Conservation (phyloP, 2,888 invertebrate species). For the Andrena haemorrhoa region DNA sequence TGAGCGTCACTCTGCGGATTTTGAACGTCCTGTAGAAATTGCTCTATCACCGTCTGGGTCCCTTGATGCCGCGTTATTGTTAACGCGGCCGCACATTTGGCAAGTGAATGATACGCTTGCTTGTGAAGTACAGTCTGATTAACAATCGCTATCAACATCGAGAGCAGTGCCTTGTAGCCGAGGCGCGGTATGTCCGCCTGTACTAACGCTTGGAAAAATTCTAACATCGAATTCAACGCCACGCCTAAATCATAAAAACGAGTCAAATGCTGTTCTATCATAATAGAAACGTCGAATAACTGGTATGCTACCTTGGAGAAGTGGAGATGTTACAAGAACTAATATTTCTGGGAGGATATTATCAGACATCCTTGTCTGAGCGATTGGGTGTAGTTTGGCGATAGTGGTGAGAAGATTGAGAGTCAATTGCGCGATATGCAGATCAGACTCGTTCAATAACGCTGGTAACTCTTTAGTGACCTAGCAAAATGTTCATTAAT, state of each 20-base stretch:
- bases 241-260: slow-evolving; percentile 88
- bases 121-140: slow-evolving; percentile 85
- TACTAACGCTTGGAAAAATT: slow-evolving; percentile 97
- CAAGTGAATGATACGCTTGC: slow-evolving; percentile 97
- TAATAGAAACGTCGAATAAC: not conserved
- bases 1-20: slow-evolving; percentile 91
- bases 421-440: slow-evolving; percentile 98
- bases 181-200: slow-evolving; percentile 92
- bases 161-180: slow-evolving; percentile 92
- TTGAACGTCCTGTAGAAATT: slow-evolving; percentile 90
- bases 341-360: slow-evolving; percentile 94
- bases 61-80: slow-evolving; percentile 92
- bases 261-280: not conserved
- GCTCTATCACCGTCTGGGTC: slow-evolving; percentile 89
- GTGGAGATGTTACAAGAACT: slow-evolving; percentile 94
- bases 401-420: slow-evolving; percentile 93
- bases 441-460: slow-evolving; percentile 96
- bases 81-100: slow-evolving; percentile 98
- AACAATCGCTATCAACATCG: slow-evolving; percentile 91
- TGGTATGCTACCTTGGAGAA: slow-evolving; percentile 91
- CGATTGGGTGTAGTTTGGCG: slow-evolving; percentile 91
- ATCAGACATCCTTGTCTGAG: slow-evolving; percentile 90
- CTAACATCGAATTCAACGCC: slow-evolving; percentile 95
- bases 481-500: slow-evolving; percentile 76
- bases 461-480: slow-evolving; percentile 96